Evolutionary conservation across 2,888 invertebrate species (phyloP), one percentile per base, ranked within the genome.

Genomic region (Parnassius apollo): DNA sequence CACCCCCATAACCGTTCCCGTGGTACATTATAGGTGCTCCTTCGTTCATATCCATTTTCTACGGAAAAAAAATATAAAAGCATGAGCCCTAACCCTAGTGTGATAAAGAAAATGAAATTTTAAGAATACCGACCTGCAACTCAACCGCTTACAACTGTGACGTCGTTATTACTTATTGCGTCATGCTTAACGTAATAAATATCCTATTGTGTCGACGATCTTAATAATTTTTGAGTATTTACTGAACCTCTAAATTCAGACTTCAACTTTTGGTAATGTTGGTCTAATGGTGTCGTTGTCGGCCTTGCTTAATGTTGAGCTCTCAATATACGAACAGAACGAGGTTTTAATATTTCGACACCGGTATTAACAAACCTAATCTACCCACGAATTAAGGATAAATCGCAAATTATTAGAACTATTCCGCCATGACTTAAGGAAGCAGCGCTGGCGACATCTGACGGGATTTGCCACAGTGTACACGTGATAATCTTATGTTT

Each of bases 341-440:
- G 75, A 77, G 76, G 74, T 81, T 80, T 79, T 79, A 81, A 82
- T 84, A 81, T 80, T 86, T 83, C 79, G 77, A 83, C 83, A 81
- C 81, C 83, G 82, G 76, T 82, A 80, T 80, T 83, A 81, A 81
- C 80, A 83, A 86, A 85, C 85, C 89, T 90, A 91, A 90, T 86
- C 89, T 91, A 91, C 91, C 91, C 88, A 86, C 91, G 78, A 90
- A 86, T 80, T 83, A 81, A 67, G 66, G 77, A 80, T 84, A 84
- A 86, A 86, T 83, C 81, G 83, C 81, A 84, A 87, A 87, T 86
- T 84, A 83, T 73, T 83, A 83, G 84, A 86, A 81, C 85, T 88
- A 83, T 88, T 91, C 86, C 87, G 88, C 91, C 91, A 91, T 91
- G 87, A 91, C 87, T 85, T 88, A 80, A 81, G 74, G 75, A 77